Evolutionary conservation across 2,797 vertebrate genomes (phyloP).

Genomic region (Cephalopachus bancanus): DNA sequence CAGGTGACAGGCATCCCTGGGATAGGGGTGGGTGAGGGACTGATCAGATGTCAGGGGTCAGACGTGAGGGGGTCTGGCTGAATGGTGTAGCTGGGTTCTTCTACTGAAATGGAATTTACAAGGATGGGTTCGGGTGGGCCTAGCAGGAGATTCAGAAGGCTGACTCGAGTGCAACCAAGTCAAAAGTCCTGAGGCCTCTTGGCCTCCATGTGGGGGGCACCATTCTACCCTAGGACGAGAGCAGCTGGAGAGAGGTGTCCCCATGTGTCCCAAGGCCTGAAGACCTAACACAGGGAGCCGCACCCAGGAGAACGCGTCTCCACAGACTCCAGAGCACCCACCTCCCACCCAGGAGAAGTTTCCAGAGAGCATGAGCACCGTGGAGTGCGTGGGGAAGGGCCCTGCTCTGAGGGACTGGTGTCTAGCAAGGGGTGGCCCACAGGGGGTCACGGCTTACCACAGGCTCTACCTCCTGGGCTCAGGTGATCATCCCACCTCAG

Average conservation of each 20-base stretch:
- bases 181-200: background rate
- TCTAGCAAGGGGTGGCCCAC: no score
- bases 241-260: background rate
- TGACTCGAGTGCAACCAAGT: background rate
- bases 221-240: background rate
- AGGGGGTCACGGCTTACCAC: no score
- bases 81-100: background rate
- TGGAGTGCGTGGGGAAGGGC: no score
- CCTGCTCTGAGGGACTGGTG: no score
- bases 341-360: background rate
- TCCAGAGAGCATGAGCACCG: background rate
- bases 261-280: fast-evolving
- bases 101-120: background rate
- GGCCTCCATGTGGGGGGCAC: background rate
- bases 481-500: no score
- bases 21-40: background rate
- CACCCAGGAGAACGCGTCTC: background rate
- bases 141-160: background rate
- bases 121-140: background rate
- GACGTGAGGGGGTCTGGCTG: no score
- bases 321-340: background rate
- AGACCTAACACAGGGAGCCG: background rate
- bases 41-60: no score
- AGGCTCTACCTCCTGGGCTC: no score
- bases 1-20: no score